A percentile compares a stretch with the other conserved stretches of the same genome.
These are phyloP conservation scores for Nemoura dubitans DNA, from an alignment of 2,888 invertebrate species.

Conservation along the genomic window DNA sequence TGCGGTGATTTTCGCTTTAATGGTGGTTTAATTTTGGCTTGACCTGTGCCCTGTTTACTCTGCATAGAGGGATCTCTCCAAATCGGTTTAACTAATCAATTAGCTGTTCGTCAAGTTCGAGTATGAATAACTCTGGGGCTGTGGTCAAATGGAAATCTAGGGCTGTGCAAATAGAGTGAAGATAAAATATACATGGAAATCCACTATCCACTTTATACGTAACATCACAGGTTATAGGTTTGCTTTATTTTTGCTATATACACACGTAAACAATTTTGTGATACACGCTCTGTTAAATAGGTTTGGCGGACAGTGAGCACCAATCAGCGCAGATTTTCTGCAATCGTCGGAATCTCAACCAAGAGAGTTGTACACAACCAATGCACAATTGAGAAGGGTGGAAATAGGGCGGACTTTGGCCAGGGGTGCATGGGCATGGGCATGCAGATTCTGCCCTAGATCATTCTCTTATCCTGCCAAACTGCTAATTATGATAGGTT, in stretches of 20 bases:
- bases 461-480: slow-evolving; percentile 29
- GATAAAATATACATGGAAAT: slow-evolving; percentile 1
- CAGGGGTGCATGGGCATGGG: not conserved
- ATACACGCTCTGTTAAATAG: too few relatives aligned
- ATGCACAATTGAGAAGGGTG: not conserved
- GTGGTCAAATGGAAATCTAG: not conserved
- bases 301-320: too few relatives aligned
- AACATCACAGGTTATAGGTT: not conserved
- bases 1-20: not conserved
- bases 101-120: not conserved
- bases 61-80: not conserved
- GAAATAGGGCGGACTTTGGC: too few relatives aligned
- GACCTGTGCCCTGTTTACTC: not conserved
- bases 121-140: not conserved
- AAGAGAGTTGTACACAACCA: too few relatives aligned
- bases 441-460: not conserved
- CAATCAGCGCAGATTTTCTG: too few relatives aligned
- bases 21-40: not conserved
- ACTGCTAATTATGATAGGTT: slow-evolving; percentile 37
- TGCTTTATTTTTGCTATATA: too few relatives aligned
- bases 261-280: too few relatives aligned
- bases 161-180: not conserved
- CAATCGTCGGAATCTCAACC: too few relatives aligned
- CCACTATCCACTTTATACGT: not conserved
- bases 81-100: not conserved